Evolutionary conservation across 2,888 invertebrate species (phyloP).

Genomic region (Euphydryas editha): DNA sequence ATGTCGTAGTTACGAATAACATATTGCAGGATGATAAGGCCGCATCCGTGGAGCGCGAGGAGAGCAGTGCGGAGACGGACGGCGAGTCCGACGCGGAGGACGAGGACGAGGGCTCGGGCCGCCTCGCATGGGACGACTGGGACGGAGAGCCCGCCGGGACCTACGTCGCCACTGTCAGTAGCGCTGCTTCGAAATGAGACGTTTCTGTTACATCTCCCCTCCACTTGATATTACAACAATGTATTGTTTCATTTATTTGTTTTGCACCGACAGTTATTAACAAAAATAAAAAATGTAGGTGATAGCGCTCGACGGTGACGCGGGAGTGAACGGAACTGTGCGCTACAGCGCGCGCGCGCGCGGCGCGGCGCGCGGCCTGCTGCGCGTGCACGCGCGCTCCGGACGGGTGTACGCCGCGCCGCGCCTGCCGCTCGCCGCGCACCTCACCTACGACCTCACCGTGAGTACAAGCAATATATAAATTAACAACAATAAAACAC

Average conservation of each 20-base stretch:
- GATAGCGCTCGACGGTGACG: conserved; percentile 92
- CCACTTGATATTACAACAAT: too few species aligned
- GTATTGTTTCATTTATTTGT: too few species aligned
- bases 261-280: too few species aligned
- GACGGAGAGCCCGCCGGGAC: conserved; percentile 51
- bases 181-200: too few species aligned
- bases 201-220: too few species aligned
- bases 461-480: too few species aligned
- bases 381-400: conserved; percentile 91
- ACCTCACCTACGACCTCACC: conserved; percentile 66
- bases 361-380: conserved; percentile 90
- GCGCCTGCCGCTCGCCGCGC: conserved; percentile 84
- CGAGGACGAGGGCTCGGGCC: conserved; percentile 48
- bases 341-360: conserved; percentile 87
- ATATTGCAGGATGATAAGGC: conserved; percentile 49
- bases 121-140: conserved; percentile 55
- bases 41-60: conserved; percentile 47
- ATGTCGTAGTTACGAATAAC: background rate
- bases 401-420: conserved; percentile 92
- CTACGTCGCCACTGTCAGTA: conserved; percentile 61
- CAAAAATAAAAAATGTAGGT: too few species aligned
- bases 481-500: too few species aligned
- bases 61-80: conserved; percentile 61
- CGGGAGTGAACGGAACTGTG: conserved; percentile 91
- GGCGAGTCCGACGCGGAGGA: conserved; percentile 53